These are phyloP conservation scores for Ophioderma brevispina DNA, from an alignment of 35 echinoderm and acorn worm species.

Conservation along the genomic window DNA sequence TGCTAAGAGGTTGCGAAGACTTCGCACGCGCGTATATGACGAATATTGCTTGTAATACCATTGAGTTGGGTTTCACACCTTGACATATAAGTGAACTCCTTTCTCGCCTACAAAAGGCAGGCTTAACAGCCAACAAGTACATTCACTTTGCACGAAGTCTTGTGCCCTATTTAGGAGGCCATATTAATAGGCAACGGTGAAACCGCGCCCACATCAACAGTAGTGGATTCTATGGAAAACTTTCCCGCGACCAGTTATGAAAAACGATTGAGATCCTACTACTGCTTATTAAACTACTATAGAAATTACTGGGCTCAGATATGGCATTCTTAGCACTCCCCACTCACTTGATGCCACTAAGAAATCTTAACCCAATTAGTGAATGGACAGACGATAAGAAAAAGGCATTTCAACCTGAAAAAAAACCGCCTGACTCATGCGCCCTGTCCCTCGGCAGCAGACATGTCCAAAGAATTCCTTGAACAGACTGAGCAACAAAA, in stretches of 20 bases:
- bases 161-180: not conserved
- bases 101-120: not conserved
- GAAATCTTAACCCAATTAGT: not conserved
- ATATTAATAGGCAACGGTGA: constrained; percentile 6
- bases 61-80: not conserved
- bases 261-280: not conserved
- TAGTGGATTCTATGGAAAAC: not conserved
- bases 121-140: not conserved
- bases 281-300: not conserved
- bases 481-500: not conserved
- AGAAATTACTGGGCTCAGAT: not conserved
- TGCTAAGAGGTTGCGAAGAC: not conserved
- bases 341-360: not conserved
- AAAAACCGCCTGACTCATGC: not conserved
- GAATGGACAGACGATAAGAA: not conserved
- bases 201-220: not conserved
- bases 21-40: not conserved
- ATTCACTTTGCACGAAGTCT: not conserved
- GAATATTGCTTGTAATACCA: not conserved
- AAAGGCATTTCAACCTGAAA: not conserved
- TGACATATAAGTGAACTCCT: not conserved
- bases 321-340: not conserved
- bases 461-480: not conserved
- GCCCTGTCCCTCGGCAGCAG: not conserved
- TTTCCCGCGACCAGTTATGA: not conserved